Evolutionary conservation across 2,888 invertebrate genomes (phyloP).

Genomic region (Brenthis hecate): DNA sequence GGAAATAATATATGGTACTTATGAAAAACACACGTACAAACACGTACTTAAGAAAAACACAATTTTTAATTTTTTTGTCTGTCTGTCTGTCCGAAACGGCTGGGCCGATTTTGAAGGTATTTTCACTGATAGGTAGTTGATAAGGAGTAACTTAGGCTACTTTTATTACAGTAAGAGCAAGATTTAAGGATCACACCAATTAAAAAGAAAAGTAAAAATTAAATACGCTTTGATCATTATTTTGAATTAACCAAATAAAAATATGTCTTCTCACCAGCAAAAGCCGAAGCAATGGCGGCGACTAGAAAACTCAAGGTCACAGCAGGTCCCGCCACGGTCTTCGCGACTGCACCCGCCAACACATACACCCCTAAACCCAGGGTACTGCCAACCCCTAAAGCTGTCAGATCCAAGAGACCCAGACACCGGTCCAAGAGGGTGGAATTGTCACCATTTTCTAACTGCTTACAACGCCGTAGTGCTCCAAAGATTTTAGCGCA

Average conservation of each 20-base stretch:
- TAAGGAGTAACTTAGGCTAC: too few relatives aligned
- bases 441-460: constrained; percentile 61
- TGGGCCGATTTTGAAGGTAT: too few relatives aligned
- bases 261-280: constrained; percentile 87
- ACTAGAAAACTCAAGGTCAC: constrained; percentile 95
- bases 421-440: constrained; percentile 85
- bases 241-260: too few relatives aligned
- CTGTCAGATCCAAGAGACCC: constrained; percentile 91
- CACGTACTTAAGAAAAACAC: too few relatives aligned
- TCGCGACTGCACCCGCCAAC: constrained; percentile 94
- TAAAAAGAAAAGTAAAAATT: constrained; percentile 10
- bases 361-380: constrained; percentile 98
- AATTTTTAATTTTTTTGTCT: too few relatives aligned
- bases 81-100: too few relatives aligned
- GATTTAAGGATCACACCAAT: background rate
- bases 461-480: constrained; percentile 75
- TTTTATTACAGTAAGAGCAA: too few relatives aligned
- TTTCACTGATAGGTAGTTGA: too few relatives aligned
- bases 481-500: constrained; percentile 57
- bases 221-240: too few relatives aligned
- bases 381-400: constrained; percentile 93
- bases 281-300: constrained; percentile 95
- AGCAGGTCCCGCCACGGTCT: constrained; percentile 93
- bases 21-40: too few relatives aligned
- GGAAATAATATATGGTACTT: too few relatives aligned